Percentiles rank a stretch among this genome's conserved stretches.
These are phyloP conservation scores for Montipora foliosa DNA, from an alignment of 64 coral and sea anemone genomes.

Conservation along the genomic window DNA sequence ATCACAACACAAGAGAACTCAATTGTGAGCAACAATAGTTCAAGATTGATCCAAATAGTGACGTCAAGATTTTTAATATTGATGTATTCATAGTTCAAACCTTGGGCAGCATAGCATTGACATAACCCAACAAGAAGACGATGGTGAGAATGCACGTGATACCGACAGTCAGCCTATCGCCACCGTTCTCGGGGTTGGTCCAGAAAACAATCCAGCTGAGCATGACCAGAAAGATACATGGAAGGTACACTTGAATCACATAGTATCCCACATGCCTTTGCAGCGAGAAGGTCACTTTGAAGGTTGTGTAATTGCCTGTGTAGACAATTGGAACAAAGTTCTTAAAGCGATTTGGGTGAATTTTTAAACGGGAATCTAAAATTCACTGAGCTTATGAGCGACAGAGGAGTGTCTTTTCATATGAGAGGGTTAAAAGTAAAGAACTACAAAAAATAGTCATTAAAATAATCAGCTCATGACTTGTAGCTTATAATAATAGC, in stretches of 20 bases:
- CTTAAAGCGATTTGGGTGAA: no score
- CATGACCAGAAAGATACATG: conserved; percentile 38
- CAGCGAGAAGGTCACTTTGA: conserved; percentile 22
- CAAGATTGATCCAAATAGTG: no score
- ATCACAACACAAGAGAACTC: no score
- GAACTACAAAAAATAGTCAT: no score
- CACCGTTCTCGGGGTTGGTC: conserved; percentile 44
- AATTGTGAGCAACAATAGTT: no score
- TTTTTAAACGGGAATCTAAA: no score
- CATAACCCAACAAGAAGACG: conserved; percentile 51
- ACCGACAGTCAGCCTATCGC: conserved; percentile 46
- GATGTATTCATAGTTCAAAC: neutral
- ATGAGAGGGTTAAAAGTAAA: no score
- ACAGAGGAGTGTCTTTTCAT: no score
- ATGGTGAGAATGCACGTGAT: conserved; percentile 66
- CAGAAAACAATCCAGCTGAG: conserved; percentile 66
- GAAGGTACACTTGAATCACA: conserved; percentile 63
- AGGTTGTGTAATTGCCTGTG: conserved; percentile 12
- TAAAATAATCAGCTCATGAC: no score
- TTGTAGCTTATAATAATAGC: no score
- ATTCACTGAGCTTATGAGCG: no score
- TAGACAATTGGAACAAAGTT: neutral
- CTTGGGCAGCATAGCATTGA: neutral
- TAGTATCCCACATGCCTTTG: conserved; percentile 63
- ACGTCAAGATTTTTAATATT: no score